phyloP scores from a whole-genome alignment of 2,888 invertebrate species.

The Pyrgus malvae region DNA sequence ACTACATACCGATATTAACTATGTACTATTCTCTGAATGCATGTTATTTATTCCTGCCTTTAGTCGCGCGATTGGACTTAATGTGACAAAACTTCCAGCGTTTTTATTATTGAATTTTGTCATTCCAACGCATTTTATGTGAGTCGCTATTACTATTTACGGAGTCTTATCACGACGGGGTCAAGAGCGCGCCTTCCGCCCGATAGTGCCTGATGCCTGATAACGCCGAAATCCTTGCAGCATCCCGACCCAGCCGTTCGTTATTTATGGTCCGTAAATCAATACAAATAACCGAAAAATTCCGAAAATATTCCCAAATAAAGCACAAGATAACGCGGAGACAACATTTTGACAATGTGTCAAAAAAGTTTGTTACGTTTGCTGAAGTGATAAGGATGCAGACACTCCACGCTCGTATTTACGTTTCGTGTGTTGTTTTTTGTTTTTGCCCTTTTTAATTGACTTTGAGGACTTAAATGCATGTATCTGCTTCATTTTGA shows the following conservation, averaged over 20 bases:
- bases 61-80: too few species aligned
- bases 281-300: conserved; percentile 28
- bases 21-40: too few species aligned
- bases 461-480: too few species aligned
- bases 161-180: conserved; percentile 59
- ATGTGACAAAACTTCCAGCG: too few species aligned
- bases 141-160: conserved; percentile 15
- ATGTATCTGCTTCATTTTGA: too few species aligned
- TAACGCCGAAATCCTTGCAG: conserved; percentile 54
- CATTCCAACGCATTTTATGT: background rate
- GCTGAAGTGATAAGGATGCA: conserved; percentile 49
- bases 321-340: conserved; percentile 9
- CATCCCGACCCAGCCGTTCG: conserved; percentile 53
- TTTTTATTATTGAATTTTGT: too few species aligned
- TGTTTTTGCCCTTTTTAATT: too few species aligned
- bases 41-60: too few species aligned
- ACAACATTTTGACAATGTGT: conserved; percentile 8
- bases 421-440: too few species aligned
- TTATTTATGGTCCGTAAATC: conserved; percentile 51
- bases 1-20: too few species aligned
- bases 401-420: background rate
- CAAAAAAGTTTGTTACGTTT: conserved; percentile 39
- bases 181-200: conserved; percentile 78
- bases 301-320: conserved; percentile 4
- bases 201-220: conserved; percentile 57